These are phyloP conservation scores for Parazoanthus darwini DNA, from an alignment of 92 coral and sea anemone genomes.

Conservation along the genomic window DNA sequence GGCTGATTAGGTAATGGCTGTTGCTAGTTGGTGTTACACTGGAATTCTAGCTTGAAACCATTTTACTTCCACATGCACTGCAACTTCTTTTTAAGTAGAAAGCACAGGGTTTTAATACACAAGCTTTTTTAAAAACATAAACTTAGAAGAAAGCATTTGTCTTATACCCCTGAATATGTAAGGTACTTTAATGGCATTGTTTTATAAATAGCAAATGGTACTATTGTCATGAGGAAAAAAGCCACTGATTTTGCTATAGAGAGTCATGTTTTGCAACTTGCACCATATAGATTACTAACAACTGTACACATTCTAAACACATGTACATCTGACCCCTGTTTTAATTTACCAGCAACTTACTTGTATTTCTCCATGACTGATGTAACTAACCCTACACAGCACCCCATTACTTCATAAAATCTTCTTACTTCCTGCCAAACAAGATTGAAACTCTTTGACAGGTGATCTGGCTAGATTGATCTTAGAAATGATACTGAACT, in stretches of 20 bases:
- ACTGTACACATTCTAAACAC: background rate
- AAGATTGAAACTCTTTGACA: background rate
- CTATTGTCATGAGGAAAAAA: background rate
- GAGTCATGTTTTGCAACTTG: background rate
- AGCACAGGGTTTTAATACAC: too few relatives aligned
- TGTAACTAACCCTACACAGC: slow-evolving; percentile 9
- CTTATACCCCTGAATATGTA: too few relatives aligned
- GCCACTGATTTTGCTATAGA: too few relatives aligned
- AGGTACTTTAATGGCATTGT: too few relatives aligned
- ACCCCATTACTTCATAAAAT: slow-evolving; percentile 18
- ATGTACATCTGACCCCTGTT: background rate
- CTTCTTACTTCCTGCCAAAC: slow-evolving; percentile 14
- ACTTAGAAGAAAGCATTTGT: too few relatives aligned
- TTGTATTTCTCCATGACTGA: slow-evolving; percentile 12
- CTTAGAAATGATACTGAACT: background rate
- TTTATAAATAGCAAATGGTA: background rate
- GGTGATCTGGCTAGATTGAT: background rate
- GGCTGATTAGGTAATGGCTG: too few relatives aligned
- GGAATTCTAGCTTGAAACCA: too few relatives aligned
- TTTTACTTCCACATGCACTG: too few relatives aligned
- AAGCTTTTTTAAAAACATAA: too few relatives aligned
- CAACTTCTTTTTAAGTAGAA: too few relatives aligned
- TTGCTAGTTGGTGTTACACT: too few relatives aligned
- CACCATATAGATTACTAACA: background rate
- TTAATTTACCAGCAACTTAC: background rate